These are phyloP conservation scores for Laupala kohalensis DNA, from an alignment of 1,140 invertebrate species.

Conservation along the genomic window DNA sequence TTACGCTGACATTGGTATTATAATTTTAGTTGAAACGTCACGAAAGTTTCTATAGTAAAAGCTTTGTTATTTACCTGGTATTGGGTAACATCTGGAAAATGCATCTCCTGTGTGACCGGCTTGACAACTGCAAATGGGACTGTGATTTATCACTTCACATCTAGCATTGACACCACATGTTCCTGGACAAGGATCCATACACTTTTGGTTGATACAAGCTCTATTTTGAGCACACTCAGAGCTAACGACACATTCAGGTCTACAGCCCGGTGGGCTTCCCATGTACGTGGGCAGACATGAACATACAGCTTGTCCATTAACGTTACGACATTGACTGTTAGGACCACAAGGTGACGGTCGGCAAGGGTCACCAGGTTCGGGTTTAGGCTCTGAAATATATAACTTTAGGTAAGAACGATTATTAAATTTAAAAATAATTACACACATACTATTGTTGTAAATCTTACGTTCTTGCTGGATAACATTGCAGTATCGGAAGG, in stretches of 20 bases:
- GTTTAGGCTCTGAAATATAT: conserved; percentile 14
- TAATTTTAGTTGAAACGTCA: no score
- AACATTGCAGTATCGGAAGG: conserved; percentile 47
- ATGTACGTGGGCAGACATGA: conserved; percentile 57
- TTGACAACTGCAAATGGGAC: conserved; percentile 45
- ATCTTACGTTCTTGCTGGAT: conserved; percentile 26
- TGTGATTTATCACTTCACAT: conserved; percentile 48
- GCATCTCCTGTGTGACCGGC: conserved; percentile 46
- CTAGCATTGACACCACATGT: conserved; percentile 50
- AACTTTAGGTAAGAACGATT: conserved; percentile 15
- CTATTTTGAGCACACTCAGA: conserved; percentile 45
- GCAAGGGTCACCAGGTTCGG: conserved; percentile 20
- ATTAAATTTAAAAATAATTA: conserved; percentile 13
- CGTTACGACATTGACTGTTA: conserved; percentile 24
- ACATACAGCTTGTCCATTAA: conserved; percentile 38
- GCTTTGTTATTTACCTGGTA: conserved; percentile 18
- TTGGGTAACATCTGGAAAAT: conserved; percentile 34
- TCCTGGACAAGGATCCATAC: conserved; percentile 48
- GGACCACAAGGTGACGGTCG: conserved; percentile 26
- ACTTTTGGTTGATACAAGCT: conserved; percentile 48
- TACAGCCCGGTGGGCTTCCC: conserved; percentile 48
- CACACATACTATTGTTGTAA: conserved; percentile 21
- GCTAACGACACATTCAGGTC: conserved; percentile 29
- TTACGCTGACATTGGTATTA: no score
- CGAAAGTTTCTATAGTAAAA: no score